A percentile compares a stretch with the other conserved stretches of the same genome.
These are phyloP conservation scores for Cromileptes altivelis DNA, from an alignment of 2,113 vertebrate species.

Conservation along the genomic window DNA sequence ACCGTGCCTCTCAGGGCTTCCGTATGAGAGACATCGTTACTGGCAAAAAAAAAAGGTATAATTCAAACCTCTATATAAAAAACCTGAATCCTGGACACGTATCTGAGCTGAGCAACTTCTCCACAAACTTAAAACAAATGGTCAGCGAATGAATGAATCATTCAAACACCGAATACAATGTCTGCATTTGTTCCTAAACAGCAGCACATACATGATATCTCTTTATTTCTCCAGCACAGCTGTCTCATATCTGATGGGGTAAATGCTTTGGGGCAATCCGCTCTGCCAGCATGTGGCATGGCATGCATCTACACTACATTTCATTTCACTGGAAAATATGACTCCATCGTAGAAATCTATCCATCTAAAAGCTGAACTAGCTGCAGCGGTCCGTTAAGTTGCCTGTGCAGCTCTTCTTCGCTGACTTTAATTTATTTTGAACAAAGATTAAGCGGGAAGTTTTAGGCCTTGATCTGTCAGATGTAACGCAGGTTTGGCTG, in stretches of 20 bases:
- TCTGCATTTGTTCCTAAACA: neutral
- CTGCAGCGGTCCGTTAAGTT: constrained; percentile 20
- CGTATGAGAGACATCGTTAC: no score
- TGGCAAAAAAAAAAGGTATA: neutral
- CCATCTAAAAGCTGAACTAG: constrained; percentile 34
- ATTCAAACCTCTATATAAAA: neutral
- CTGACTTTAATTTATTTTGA: constrained; percentile 49
- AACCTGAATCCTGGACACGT: neutral
- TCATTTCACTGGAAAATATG: constrained; percentile 69
- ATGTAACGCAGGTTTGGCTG: constrained; percentile 43
- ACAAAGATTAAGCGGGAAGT: constrained; percentile 47
- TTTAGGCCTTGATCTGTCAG: constrained; percentile 45
- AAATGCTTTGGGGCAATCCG: constrained; percentile 21
- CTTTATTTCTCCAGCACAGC: neutral
- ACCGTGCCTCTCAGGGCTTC: no score
- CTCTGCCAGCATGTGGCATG: constrained; percentile 22
- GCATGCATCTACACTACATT: constrained; percentile 36
- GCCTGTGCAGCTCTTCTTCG: constrained; percentile 15
- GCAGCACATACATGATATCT: neutral
- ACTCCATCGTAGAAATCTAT: constrained; percentile 43
- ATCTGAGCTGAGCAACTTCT: neutral
- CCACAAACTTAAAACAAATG: neutral
- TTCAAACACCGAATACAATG: neutral
- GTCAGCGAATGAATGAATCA: neutral
- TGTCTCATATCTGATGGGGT: constrained; percentile 32